These are phyloP conservation scores for Phaedon cochleariae DNA, from an alignment of 2,888 invertebrate species.

Conservation along the genomic window DNA sequence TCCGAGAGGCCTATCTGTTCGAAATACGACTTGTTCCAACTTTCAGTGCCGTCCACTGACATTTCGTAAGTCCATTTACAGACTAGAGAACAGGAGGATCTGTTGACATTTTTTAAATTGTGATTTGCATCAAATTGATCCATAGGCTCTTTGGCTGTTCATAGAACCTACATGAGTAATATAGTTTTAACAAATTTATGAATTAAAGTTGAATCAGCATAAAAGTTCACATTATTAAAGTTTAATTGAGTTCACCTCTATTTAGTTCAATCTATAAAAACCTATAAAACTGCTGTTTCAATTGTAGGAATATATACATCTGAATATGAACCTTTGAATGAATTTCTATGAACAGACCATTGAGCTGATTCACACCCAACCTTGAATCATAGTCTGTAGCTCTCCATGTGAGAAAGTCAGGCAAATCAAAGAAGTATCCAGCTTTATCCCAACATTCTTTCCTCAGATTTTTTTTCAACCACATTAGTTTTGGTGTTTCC, in stretches of 20 bases:
- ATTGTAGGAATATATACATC: too few relatives aligned
- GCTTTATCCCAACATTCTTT: conserved; percentile 74
- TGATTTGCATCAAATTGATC: too few relatives aligned
- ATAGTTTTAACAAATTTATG: too few relatives aligned
- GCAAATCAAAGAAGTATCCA: conserved; percentile 86
- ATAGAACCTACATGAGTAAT: too few relatives aligned
- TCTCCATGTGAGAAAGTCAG: conserved; percentile 93
- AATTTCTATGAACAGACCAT: neutral
- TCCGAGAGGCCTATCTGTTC: conserved; percentile 78
- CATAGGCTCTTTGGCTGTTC: too few relatives aligned
- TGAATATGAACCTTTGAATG: too few relatives aligned
- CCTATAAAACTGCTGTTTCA: too few relatives aligned
- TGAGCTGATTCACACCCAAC: conserved; percentile 62
- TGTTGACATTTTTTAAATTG: conserved; percentile 51
- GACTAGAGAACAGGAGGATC: conserved; percentile 90
- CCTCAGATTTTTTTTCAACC: conserved; percentile 82
- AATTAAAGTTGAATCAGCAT: too few relatives aligned
- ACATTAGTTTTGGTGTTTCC: conserved; percentile 93
- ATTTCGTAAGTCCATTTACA: conserved; percentile 95
- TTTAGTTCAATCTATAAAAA: too few relatives aligned
- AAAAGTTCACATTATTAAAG: too few relatives aligned
- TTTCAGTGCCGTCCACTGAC: conserved; percentile 64
- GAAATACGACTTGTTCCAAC: conserved; percentile 82
- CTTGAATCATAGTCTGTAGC: conserved; percentile 79
- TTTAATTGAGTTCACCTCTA: too few relatives aligned